These are phyloP conservation scores for Philaethria dido DNA, from an alignment of 2,888 invertebrate species.

Conservation along the genomic window DNA sequence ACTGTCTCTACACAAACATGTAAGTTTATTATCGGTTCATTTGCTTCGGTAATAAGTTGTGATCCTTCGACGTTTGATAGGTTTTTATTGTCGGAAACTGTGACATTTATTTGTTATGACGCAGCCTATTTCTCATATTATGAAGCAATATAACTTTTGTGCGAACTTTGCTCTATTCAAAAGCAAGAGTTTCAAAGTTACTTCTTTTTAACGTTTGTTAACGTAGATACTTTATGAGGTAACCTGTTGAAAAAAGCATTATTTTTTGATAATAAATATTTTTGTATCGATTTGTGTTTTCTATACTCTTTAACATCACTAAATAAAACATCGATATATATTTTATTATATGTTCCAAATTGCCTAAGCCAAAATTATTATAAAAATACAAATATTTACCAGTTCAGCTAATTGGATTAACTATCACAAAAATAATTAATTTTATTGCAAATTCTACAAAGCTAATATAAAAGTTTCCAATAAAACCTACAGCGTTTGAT, in stretches of 20 bases:
- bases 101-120: constrained; percentile 44
- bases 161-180: not conserved
- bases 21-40: constrained; percentile 67
- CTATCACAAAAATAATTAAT: not conserved
- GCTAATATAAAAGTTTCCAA: constrained; percentile 18
- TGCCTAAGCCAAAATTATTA: too few species aligned
- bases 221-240: too few species aligned
- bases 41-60: constrained; percentile 68
- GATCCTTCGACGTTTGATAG: constrained; percentile 62
- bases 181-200: not conserved
- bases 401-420: too few species aligned
- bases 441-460: constrained; percentile 7
- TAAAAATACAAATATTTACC: too few species aligned
- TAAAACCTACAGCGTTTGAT: constrained; percentile 16
- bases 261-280: too few species aligned
- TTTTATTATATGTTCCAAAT: too few species aligned
- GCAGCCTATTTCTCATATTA: constrained; percentile 28
- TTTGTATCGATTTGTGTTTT: too few species aligned
- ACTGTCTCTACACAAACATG: constrained; percentile 56
- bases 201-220: too few species aligned
- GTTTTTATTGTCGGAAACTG: constrained; percentile 64
- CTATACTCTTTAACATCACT: too few species aligned
- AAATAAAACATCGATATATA: too few species aligned
- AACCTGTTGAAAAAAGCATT: too few species aligned
- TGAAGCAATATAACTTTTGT: constrained; percentile 15